phyloP scores from a whole-genome alignment of 2,888 invertebrate genomes.

The Gortyna flavago region DNA sequence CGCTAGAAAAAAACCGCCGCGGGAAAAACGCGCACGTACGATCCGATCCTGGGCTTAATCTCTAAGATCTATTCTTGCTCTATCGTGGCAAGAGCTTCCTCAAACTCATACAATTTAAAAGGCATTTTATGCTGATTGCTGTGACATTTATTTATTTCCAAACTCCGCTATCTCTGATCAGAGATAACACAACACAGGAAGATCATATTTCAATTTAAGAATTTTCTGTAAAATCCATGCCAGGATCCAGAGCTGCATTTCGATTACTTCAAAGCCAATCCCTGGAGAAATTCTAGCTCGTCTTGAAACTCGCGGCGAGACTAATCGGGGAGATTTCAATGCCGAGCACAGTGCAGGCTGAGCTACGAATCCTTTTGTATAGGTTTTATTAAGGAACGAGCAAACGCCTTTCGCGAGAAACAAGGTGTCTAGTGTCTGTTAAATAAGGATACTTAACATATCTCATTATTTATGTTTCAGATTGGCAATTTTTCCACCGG shows the following conservation, averaged over 20 bases:
- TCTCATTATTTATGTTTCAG: too few relatives aligned
- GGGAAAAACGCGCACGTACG: too few relatives aligned
- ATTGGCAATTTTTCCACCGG: neutral
- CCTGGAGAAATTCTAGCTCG: slow-evolving; percentile 43
- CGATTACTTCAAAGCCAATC: slow-evolving; percentile 25
- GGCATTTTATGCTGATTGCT: neutral
- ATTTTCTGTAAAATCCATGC: neutral
- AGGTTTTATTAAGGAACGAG: slow-evolving; percentile 5
- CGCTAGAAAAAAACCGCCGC: too few relatives aligned
- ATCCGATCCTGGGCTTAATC: neutral
- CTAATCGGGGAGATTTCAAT: slow-evolving; percentile 36
- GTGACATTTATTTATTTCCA: neutral
- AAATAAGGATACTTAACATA: neutral
- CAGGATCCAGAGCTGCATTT: slow-evolving; percentile 23
- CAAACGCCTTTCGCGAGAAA: too few relatives aligned
- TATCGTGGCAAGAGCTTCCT: neutral
- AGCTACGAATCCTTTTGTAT: slow-evolving; percentile 13
- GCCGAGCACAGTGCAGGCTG: neutral
- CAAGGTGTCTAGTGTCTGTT: neutral
- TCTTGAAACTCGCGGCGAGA: slow-evolving; percentile 11
- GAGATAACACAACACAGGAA: neutral
- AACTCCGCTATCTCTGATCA: neutral
- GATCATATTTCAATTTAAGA: slow-evolving; percentile 16
- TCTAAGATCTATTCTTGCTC: neutral
- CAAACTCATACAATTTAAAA: neutral